phyloP scores from a whole-genome alignment of 2,888 invertebrate genomes.

The Acanthoscelides obtectus region DNA sequence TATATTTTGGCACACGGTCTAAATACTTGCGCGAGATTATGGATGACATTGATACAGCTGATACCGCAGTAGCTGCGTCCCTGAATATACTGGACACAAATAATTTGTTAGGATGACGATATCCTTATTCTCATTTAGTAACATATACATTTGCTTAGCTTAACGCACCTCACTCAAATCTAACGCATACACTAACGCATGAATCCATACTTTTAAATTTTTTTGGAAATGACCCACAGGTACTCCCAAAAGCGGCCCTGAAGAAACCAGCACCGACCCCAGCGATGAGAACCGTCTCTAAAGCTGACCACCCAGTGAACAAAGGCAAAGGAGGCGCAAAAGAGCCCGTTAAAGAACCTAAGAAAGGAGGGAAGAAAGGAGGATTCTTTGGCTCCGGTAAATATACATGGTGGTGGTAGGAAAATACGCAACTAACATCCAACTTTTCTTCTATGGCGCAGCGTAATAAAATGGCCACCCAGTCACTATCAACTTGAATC shows the following conservation, averaged over 20 bases:
- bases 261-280: slow-evolving; percentile 38
- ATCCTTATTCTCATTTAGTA: too few relatives aligned
- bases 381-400: slow-evolving; percentile 83
- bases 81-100: too few relatives aligned
- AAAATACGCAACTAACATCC: slow-evolving; percentile 33
- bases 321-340: slow-evolving; percentile 31
- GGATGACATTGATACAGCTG: too few relatives aligned
- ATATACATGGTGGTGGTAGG: slow-evolving; percentile 77
- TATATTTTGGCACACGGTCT: too few relatives aligned
- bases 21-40: too few relatives aligned
- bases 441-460: slow-evolving; percentile 38
- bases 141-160: neutral
- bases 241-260: slow-evolving; percentile 37
- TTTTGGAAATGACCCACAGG: neutral
- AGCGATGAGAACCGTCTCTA: slow-evolving; percentile 43
- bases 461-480: slow-evolving; percentile 30
- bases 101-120: too few relatives aligned
- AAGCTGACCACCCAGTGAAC: slow-evolving; percentile 33
- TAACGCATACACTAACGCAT: neutral
- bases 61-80: too few relatives aligned
- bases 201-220: neutral
- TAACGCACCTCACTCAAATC: neutral
- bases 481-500: neutral
- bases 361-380: slow-evolving; percentile 53
- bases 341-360: slow-evolving; percentile 47